Evolutionary conservation across 2,113 vertebrate species (phyloP), one percentile per base, ranked within the genome.

Genomic region (Capreolus pygargus): DNA sequence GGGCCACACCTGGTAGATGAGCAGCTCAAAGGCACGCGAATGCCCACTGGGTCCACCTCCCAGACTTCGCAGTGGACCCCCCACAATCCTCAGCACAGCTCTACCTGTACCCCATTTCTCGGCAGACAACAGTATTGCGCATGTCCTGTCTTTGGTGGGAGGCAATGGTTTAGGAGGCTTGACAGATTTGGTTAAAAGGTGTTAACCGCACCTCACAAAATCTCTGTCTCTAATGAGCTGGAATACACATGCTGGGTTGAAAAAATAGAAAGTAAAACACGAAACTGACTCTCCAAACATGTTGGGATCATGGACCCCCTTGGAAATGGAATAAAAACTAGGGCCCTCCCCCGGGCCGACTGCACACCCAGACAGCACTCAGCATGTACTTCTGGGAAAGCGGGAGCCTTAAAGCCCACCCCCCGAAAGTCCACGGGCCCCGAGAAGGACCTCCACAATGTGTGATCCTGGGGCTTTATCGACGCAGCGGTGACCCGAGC

Each of bases 401-500:
- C 33, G 0, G 28, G 54, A 39, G 28, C 54, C 43, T 58, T 25
- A 25, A 55, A 27, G 47, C 30, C 45, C n/a, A 4, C 21, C 36
- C 76, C 60, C n/a, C 14, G 4, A 55, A 39, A 58, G 52, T 19
- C 21, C 58, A 0, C 0, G 0, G 14, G 28, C 55, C 47, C 3
- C 33, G 0, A 6, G 54, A 21, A 52, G 81, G 70, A 10, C n/a
- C 15, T 27, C 70, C 3, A 0, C 82, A 55, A 6, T 0, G 57
- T 1, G 8, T 0, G 14, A 17, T 7, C 30, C 58, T 9, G 52
- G 10, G 0, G 10, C 47, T 74, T 39, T 19, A 3, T 1, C 6
- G 3, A 21, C 1, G 0, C 1, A 11, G 3, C 2, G 7, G 21
- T 0, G 64, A 54, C 5, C 10, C 23, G 4, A 3, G 25, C 17